These are phyloP conservation scores for Galaxea fascicularis DNA, from an alignment of 92 coral and sea anemone species.

Conservation along the genomic window DNA sequence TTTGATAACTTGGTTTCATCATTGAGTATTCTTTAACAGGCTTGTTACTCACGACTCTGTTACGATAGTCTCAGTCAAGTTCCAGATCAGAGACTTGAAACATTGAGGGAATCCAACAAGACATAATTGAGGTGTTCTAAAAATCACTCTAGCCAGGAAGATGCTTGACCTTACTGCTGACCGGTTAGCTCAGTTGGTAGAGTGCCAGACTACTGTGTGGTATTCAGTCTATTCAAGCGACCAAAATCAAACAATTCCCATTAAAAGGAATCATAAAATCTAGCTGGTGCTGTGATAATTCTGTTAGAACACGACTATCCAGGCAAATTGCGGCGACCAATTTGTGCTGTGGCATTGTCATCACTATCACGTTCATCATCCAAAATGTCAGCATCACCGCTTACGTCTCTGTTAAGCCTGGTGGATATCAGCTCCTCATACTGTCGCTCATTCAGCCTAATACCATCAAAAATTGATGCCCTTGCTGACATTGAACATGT, in stretches of 20 bases:
- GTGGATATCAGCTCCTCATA: not conserved
- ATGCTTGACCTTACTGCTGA: not conserved
- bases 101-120: not conserved
- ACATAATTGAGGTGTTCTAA: not conserved
- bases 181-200: not conserved
- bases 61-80: slow-evolving; percentile 5
- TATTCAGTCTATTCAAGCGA: not conserved
- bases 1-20: slow-evolving; percentile 12
- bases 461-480: not conserved
- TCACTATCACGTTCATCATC: slow-evolving; percentile 2
- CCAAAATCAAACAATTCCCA: not conserved
- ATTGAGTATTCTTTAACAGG: slow-evolving; percentile 15
- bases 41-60: slow-evolving; percentile 12
- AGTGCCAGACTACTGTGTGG: not conserved
- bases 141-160: slow-evolving; percentile 3
- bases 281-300: slow-evolving; percentile 22
- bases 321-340: slow-evolving; percentile 2
- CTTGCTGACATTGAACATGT: slow-evolving; percentile 6
- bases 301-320: slow-evolving; percentile 13
- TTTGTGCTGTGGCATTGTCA: not conserved
- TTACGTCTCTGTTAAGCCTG: slow-evolving; percentile 1
- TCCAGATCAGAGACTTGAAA: slow-evolving; percentile 6
- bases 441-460: not conserved
- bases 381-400: not conserved
- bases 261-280: slow-evolving; percentile 23